These are phyloP conservation scores for Eptesicus fuscus DNA, from an alignment of 2,113 vertebrate species.

Conservation along the genomic window DNA sequence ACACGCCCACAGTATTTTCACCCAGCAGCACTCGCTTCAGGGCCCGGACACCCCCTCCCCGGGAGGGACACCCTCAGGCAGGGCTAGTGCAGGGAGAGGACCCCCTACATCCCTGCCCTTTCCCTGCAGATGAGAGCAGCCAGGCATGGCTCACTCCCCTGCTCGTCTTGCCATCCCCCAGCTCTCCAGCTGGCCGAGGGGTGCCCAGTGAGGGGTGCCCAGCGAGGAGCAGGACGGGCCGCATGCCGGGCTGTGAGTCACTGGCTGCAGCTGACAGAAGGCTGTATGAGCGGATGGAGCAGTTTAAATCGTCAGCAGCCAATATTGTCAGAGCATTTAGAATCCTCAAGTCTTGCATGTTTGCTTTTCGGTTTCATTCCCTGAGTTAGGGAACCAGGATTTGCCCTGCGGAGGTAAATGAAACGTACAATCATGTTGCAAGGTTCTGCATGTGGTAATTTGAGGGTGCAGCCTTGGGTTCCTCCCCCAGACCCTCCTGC, in stretches of 20 bases:
- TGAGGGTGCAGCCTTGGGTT: not conserved
- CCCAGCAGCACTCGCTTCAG: not conserved
- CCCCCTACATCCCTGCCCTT: accelerated
- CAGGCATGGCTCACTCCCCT: not conserved
- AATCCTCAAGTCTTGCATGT: not conserved
- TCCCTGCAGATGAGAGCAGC: not conserved
- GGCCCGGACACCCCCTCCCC: not conserved
- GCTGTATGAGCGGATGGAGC: not conserved
- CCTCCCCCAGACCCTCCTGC: not conserved
- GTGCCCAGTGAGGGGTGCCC: accelerated
- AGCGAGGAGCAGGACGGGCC: not conserved
- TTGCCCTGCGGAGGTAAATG: not conserved
- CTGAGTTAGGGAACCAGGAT: not conserved
- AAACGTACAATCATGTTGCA: accelerated
- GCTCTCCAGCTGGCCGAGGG: not conserved
- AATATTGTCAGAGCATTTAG: not conserved
- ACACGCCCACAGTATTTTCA: accelerated
- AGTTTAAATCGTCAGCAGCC: not conserved
- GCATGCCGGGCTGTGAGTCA: not conserved
- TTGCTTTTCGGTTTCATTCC: not conserved
- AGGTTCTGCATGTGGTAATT: not conserved
- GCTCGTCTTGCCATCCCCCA: not conserved
- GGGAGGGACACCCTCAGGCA: not conserved
- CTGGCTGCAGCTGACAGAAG: not conserved
- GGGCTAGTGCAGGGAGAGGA: not conserved